Evolutionary conservation across 2,113 vertebrate genomes (phyloP).

Genomic region (Colistium nudipinnis): DNA sequence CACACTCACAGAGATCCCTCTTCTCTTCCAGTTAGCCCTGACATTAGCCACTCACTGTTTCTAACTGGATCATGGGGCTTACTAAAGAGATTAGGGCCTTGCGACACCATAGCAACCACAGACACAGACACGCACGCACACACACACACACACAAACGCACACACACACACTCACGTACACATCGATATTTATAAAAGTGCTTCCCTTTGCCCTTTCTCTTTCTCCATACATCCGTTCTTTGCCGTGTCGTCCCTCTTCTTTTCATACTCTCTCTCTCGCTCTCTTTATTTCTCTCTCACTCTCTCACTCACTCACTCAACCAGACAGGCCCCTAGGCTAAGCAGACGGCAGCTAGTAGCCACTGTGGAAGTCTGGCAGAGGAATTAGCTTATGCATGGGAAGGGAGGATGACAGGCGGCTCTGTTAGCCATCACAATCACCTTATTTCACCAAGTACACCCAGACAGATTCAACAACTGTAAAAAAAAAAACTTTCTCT

Average conservation of each 20-base stretch:
- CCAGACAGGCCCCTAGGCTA: constrained; percentile 60
- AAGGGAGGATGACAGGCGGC: constrained; percentile 63
- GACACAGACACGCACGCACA: constrained; percentile 36
- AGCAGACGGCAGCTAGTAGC: constrained; percentile 66
- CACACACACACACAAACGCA: constrained; percentile 23
- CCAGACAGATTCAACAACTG: constrained; percentile 23
- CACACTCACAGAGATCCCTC: constrained; percentile 48
- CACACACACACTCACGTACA: constrained; percentile 7
- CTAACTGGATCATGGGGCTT: constrained; percentile 93
- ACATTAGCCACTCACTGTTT: constrained; percentile 88
- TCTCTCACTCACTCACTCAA: background rate
- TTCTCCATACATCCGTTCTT: constrained; percentile 7
- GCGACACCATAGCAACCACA: constrained; percentile 75
- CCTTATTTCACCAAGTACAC: constrained; percentile 59
- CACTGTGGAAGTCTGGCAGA: constrained; percentile 60
- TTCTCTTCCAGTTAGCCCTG: constrained; percentile 91
- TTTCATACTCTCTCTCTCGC: background rate
- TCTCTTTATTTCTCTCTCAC: background rate
- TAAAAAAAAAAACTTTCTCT: constrained; percentile 5
- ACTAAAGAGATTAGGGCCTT: constrained; percentile 92
- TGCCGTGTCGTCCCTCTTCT: background rate
- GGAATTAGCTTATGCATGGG: constrained; percentile 62
- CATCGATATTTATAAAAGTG: constrained; percentile 27
- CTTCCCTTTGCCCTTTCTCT: constrained; percentile 38
- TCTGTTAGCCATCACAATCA: constrained; percentile 71